Percentiles rank a stretch among this genome's conserved stretches.
Conservation (phyloP, 2,888 invertebrate species). For the Zaprionus bogoriensis region DNA sequence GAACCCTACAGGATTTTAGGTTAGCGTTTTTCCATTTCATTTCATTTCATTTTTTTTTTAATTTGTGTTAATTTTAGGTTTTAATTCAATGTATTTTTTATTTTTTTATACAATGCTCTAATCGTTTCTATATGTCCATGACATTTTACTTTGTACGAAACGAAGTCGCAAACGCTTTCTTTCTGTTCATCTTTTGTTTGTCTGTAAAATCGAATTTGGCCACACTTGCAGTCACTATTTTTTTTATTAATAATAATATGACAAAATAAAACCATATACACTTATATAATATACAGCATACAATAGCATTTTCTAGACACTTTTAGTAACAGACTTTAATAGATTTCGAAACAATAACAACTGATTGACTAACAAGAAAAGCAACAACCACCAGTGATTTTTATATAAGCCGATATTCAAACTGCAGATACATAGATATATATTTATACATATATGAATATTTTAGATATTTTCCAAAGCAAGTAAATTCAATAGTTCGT, state of each 20-base stretch:
- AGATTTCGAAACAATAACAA: conserved; percentile 45
- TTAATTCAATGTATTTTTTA: conserved; percentile 26
- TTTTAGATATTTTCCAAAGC: conserved; percentile 31
- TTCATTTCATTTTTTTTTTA: conserved; percentile 35
- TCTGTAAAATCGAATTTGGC: conserved; percentile 26
- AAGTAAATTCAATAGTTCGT: conserved; percentile 20
- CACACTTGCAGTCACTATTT: conserved; percentile 55
- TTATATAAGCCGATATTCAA: conserved; percentile 70
- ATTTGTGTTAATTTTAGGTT: conserved; percentile 14
- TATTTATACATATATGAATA: conserved; percentile 4
- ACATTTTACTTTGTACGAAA: conserved; percentile 45
- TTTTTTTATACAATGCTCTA: not conserved
- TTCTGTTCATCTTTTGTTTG: conserved; percentile 16
- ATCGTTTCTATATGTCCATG: conserved; percentile 23
- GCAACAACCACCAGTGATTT: conserved; percentile 73
- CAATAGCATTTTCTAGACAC: conserved; percentile 59
- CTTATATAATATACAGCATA: conserved; percentile 35
- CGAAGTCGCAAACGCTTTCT: conserved; percentile 19
- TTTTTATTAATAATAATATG: conserved; percentile 55
- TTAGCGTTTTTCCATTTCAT: conserved; percentile 4
- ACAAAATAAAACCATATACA: conserved; percentile 48
- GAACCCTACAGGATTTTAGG: conserved; percentile 25
- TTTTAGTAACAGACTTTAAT: conserved; percentile 61
- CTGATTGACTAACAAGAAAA: conserved; percentile 47
- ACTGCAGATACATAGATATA: conserved; percentile 19